Evolutionary conservation across 92 coral and sea anemone species (phyloP), one percentile per base, ranked within the genome.

Genomic region (Parazoanthus atlanticus): DNA sequence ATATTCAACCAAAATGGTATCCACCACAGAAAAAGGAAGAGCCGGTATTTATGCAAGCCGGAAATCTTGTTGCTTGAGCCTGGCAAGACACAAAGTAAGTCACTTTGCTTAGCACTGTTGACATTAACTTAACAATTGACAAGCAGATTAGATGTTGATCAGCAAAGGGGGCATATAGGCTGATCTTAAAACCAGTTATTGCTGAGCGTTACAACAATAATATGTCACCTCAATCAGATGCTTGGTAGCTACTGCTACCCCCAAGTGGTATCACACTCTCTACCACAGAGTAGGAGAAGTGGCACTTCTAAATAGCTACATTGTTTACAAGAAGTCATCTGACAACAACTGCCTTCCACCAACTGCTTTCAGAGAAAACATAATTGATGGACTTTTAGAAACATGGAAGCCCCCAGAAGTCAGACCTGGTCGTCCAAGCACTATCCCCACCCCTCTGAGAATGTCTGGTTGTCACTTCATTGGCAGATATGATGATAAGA

Each of bases 21-120:
- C 41, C 64, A 13, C 77, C 30, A 31, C 19, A 73, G 38, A 73
- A 90, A 89, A 90, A 89, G 40, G 92, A 88, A 9, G 84, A 86
- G 28, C 96, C 94, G 0, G 91, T 92, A 34, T 92, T 92, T 74
- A 94, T 83, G 93, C 91, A 76, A 71, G 58, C n/a, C 47, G 91
- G 58, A 23, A 46, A 94, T 88, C 47, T 94, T 58, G 64, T 94
- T 36, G 93, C 91, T n/a, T 90, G 94, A 88, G 93, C 93, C 5
- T 94, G 96, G 94, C 92, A 94, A 85, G 96, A 94, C 56, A 90
- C 90, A 36, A 89, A 91, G 79, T 69, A 86, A 26, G 76, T 94
- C 16, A 52, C 74, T 13, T 81, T 94, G 65, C 79, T 94, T 3
- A 86, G 75, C 66, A 94, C 93, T 33, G 46, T 86, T 61, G 89